A percentile compares a stretch with the other conserved stretches of the same genome.
These are phyloP conservation scores for Diabrotica balteata DNA, from an alignment of 2,888 invertebrate genomes.

Conservation along the genomic window DNA sequence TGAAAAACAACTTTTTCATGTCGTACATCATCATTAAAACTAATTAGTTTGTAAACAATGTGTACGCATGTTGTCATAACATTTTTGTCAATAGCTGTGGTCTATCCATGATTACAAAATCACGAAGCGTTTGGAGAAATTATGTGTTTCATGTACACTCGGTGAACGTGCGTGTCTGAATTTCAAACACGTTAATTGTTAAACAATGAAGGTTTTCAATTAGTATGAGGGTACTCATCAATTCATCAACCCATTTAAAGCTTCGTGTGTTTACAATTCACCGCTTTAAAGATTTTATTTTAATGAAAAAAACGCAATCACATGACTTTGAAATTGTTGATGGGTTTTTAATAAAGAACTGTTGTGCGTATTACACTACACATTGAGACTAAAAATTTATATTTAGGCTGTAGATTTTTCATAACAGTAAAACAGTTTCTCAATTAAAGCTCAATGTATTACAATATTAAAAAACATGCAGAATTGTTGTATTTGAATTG, in stretches of 20 bases:
- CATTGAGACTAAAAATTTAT: no score
- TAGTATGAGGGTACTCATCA: constrained; percentile 29
- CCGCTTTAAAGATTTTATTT: no score
- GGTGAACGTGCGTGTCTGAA: constrained; percentile 28
- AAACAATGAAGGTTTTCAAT: constrained; percentile 32
- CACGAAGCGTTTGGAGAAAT: constrained; percentile 19
- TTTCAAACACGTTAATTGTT: constrained; percentile 30
- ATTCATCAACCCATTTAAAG: constrained; percentile 10
- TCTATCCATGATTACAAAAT: constrained; percentile 17
- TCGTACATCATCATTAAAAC: neutral
- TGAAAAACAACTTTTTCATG: no score
- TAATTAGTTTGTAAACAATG: constrained; percentile 4
- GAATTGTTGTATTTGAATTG: no score
- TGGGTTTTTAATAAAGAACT: no score
- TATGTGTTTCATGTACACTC: constrained; percentile 23
- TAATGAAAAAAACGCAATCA: no score
- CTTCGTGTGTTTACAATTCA: neutral
- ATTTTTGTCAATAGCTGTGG: constrained; percentile 9
- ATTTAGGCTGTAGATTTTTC: no score
- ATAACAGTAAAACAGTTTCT: no score
- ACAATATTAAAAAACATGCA: no score
- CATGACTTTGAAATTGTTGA: no score
- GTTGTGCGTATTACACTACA: no score
- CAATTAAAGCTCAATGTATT: no score
- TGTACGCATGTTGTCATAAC: constrained; percentile 1